These are phyloP conservation scores for Lutraria rhynchaena DNA, from an alignment of 1,140 invertebrate genomes.

Conservation along the genomic window DNA sequence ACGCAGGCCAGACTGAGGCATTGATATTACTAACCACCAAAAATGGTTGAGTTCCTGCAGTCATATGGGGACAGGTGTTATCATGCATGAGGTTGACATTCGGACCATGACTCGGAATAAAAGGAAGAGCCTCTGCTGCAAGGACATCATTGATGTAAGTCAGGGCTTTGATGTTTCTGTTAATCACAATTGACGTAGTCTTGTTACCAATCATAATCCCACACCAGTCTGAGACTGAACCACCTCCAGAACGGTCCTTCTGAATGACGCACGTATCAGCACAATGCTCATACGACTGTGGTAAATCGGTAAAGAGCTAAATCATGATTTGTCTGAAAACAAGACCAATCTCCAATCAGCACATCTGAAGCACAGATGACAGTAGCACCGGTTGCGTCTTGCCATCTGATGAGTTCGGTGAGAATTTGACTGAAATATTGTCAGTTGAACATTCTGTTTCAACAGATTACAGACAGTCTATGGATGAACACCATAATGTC, in stretches of 20 bases:
- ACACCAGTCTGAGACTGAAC: slow-evolving; percentile 6
- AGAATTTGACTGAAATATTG: slow-evolving; percentile 2
- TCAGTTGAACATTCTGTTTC: background rate
- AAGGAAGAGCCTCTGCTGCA: slow-evolving; percentile 3
- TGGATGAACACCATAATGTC: slow-evolving; percentile 17
- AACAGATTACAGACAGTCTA: background rate
- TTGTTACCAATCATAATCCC: slow-evolving; percentile 7
- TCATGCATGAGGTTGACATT: slow-evolving; percentile 3
- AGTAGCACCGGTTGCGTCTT: background rate
- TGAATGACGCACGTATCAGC: slow-evolving; percentile 15
- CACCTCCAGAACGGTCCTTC: background rate
- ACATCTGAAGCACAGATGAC: background rate
- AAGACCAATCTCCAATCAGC: too few species aligned
- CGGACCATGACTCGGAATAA: slow-evolving; percentile 1
- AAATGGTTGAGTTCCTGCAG: background rate
- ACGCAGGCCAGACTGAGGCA: slow-evolving; percentile 1
- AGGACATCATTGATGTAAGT: slow-evolving; percentile 7
- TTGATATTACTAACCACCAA: slow-evolving; percentile 12
- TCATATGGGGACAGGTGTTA: too few species aligned
- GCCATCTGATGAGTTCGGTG: background rate
- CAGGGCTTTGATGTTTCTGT: slow-evolving; percentile 8
- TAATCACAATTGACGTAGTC: background rate
- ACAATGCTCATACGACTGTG: background rate
- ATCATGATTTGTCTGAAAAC: background rate
- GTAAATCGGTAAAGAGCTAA: background rate